These are phyloP conservation scores for Callospermophilus lateralis DNA, from an alignment of 2,113 vertebrate species.

Conservation along the genomic window DNA sequence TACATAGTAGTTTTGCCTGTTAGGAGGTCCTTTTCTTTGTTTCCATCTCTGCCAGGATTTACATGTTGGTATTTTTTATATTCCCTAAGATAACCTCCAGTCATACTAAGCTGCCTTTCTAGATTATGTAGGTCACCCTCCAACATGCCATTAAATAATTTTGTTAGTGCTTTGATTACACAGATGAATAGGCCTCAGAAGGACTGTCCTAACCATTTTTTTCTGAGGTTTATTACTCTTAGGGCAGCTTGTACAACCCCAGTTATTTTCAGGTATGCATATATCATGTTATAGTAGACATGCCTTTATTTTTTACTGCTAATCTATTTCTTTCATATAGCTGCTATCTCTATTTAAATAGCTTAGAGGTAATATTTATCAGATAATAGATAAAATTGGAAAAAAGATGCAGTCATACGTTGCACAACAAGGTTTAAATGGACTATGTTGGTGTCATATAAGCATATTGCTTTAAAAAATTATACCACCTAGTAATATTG, in stretches of 20 bases:
- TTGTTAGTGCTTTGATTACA: not conserved
- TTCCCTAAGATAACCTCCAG: not conserved
- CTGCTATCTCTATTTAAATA: not conserved
- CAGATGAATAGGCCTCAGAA: not conserved
- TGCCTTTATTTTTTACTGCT: not conserved
- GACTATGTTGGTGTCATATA: not conserved
- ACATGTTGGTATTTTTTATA: not conserved
- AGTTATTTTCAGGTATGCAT: not conserved
- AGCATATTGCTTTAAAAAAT: not conserved
- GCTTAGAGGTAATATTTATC: constrained; percentile 28
- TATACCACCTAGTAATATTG: not conserved
- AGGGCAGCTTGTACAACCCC: not conserved
- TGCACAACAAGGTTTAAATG: not conserved
- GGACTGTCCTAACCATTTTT: not conserved
- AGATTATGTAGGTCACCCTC: not conserved
- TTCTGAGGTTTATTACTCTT: not conserved
- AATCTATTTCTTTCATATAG: not conserved
- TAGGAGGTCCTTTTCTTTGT: not conserved
- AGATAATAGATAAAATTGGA: not conserved
- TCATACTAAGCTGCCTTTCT: not conserved
- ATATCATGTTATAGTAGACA: constrained; percentile 14
- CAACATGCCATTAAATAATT: not conserved
- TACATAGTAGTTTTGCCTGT: not conserved
- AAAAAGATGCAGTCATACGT: not conserved
- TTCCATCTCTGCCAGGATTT: not conserved